phyloP scores from a whole-genome alignment of 1,140 invertebrate species.

The Sycophaga agraensis region DNA sequence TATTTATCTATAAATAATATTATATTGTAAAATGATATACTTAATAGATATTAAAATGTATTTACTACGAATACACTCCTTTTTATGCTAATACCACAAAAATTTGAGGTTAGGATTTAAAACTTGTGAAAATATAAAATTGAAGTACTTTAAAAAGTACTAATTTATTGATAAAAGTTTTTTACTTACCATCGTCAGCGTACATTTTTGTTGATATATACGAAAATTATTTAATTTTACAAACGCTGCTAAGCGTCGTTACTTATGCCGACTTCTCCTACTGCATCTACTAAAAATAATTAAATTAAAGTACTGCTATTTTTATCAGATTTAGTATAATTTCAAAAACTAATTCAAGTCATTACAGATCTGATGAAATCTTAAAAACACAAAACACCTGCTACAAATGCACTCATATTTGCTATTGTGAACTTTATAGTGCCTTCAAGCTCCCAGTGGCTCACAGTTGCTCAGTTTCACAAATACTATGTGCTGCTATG shows the following conservation, averaged over 20 bases:
- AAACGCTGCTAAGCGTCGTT: no score
- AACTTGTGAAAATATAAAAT: not conserved
- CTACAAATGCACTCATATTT: no score
- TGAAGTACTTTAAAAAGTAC: no score
- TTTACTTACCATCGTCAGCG: conserved; percentile 18
- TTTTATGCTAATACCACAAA: no score
- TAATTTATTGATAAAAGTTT: not conserved
- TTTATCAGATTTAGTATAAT: not conserved
- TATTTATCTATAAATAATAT: conserved; percentile 22
- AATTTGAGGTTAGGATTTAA: conserved; percentile 13
- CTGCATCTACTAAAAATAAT: no score
- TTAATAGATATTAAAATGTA: no score
- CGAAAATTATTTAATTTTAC: not conserved
- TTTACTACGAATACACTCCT: no score
- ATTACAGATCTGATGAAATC: not conserved
- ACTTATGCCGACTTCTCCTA: no score
- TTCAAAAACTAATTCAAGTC: not conserved
- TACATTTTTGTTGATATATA: conserved; percentile 15
- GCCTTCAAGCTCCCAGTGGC: no score
- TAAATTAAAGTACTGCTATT: not conserved
- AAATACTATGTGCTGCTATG: no score
- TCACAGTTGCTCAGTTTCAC: no score
- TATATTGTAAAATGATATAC: not conserved
- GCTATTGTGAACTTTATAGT: not conserved
- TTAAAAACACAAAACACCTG: not conserved